Evolutionary conservation across 2,797 vertebrate genomes (phyloP).

Genomic region (Anguilla marmorata): DNA sequence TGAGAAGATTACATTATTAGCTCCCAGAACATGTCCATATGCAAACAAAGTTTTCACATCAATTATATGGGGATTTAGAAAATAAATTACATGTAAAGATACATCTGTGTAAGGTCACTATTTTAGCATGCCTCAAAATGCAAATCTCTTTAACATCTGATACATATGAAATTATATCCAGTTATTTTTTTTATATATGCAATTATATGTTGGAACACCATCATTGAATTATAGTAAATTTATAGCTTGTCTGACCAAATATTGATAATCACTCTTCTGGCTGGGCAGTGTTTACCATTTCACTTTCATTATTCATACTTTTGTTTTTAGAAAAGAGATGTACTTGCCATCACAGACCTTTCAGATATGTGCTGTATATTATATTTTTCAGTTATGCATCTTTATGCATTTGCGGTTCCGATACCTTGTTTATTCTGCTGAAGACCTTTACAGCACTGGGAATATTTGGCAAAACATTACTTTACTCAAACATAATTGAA

Average conservation of each 20-base stretch:
- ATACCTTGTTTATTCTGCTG: neutral
- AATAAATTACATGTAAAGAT: slow-evolving; percentile 19
- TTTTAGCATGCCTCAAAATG: slow-evolving; percentile 13
- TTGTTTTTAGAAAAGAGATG: neutral
- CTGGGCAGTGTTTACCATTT: neutral
- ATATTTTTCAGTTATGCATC: neutral
- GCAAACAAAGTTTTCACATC: slow-evolving; percentile 23
- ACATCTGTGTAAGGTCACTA: neutral
- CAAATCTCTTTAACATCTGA: neutral
- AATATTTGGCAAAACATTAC: neutral
- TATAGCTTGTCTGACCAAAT: neutral
- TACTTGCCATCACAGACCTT: neutral
- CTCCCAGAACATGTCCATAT: slow-evolving; percentile 21
- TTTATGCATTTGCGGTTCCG: neutral
- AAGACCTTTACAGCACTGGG: neutral
- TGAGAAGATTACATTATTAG: slow-evolving; percentile 46
- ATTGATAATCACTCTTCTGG: neutral
- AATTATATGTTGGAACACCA: neutral
- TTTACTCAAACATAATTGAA: neutral
- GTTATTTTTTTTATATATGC: neutral
- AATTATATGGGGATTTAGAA: slow-evolving; percentile 16
- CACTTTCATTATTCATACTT: neutral
- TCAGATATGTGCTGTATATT: no score
- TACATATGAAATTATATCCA: neutral
- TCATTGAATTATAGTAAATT: neutral